Evolutionary conservation across 1,140 invertebrate genomes (phyloP), one percentile per base, ranked within the genome.

Genomic region (Bradysia coprophila): DNA sequence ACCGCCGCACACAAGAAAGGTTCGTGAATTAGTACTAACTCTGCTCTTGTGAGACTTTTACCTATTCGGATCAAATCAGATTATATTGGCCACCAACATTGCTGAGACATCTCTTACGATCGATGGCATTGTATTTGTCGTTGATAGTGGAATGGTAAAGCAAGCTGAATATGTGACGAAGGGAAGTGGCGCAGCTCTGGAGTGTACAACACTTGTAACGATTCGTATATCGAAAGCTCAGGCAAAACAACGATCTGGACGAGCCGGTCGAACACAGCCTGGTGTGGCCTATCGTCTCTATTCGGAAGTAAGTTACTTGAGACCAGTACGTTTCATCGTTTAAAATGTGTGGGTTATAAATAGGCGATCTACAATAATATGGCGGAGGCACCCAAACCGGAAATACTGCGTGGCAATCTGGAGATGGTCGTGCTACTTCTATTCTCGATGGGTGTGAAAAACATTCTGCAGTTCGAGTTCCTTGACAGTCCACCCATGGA

Each of bases 121-220:
- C 51, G 93, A 97, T 57, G 93, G 93, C 44, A 91, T 98, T n/a
- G 92, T 97, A 4, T 97, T 94, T 67, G 93, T 98, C 2, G 96
- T 98, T 54, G 93, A 98, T 68, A 92, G 93, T 23, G 93, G 93
- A 8, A 97, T 97, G 69, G 88, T 91, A 0, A 97, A 97, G 61
- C 93, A 97, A 62, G 97, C n/a, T 70, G 93, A 43, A 67, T 98
- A 1, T 98, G 97, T 59, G 97, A 93, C 0, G 92, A 97, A 62
- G 94, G 92, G 53, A 91, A 93, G 0, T 97, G 89, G 64, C 91
- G 91, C 60, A 78, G 85, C 50, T 92, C 97, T 61, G 97, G 97
- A 93, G 90, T 95, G 53, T 90, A 95, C 45, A 94, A 97, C 51
- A 97, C 93, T 1, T 97, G 96, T 63, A 92, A 93, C 1, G 93